These are phyloP conservation scores for Drosophila biarmipes DNA, from an alignment of 1,140 invertebrate genomes.

Conservation along the genomic window DNA sequence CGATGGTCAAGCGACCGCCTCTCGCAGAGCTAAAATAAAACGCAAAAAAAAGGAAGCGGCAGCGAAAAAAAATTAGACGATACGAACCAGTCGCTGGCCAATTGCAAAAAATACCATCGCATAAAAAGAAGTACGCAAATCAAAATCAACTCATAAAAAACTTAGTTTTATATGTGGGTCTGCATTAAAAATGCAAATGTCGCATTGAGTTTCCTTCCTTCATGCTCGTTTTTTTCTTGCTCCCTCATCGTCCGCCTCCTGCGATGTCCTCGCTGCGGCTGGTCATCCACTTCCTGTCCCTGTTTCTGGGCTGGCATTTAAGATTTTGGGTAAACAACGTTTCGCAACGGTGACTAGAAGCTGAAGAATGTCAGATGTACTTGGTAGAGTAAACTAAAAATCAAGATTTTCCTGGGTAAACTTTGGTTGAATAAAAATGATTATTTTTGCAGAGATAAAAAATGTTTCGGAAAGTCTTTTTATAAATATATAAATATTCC, in stretches of 20 bases:
- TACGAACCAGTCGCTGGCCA: constrained; percentile 60
- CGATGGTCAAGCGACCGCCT: constrained; percentile 60
- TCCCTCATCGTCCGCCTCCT: constrained; percentile 23
- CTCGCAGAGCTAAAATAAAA: constrained; percentile 29
- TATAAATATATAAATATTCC: too few species aligned
- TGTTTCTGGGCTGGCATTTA: constrained; percentile 46
- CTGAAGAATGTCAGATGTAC: neutral
- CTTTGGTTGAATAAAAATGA: too few species aligned
- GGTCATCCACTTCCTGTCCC: constrained; percentile 60
- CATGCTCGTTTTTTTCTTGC: constrained; percentile 26
- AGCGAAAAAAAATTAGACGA: constrained; percentile 56
- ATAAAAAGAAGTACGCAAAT: constrained; percentile 55
- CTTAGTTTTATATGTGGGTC: constrained; percentile 74
- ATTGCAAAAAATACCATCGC: constrained; percentile 16
- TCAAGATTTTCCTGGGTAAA: too few species aligned
- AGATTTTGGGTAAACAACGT: constrained; percentile 78
- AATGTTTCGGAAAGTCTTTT: too few species aligned
- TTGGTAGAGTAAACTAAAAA: too few species aligned
- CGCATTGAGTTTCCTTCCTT: constrained; percentile 69
- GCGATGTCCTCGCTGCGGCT: constrained; percentile 47
- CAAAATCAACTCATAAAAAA: constrained; percentile 77
- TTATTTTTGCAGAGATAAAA: too few species aligned
- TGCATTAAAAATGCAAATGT: constrained; percentile 85
- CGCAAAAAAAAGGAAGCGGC: constrained; percentile 49
- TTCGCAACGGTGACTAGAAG: constrained; percentile 38